A percentile compares a stretch with the other conserved stretches of the same genome.
Evolutionary conservation across 1,140 invertebrate species (phyloP).

Genomic region (Diachasma alloeum): DNA sequence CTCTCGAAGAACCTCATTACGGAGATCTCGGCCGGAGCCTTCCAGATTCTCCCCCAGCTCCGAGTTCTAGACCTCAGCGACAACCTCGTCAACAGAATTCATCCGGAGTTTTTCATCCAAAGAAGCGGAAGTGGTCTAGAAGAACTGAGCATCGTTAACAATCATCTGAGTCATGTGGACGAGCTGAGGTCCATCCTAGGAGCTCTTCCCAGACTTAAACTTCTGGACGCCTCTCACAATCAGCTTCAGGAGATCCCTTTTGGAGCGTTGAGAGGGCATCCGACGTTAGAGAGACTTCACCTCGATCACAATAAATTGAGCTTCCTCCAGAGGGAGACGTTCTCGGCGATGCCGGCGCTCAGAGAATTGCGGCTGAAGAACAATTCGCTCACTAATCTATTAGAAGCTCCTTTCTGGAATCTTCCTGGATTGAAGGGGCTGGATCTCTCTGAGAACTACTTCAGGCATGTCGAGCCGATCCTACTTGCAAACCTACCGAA

Average conservation of each 20-base stretch:
- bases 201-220: constrained; percentile 77
- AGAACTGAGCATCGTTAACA: constrained; percentile 78
- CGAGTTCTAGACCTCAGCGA: constrained; percentile 79
- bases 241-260: constrained; percentile 77
- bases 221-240: constrained; percentile 81
- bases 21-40: constrained; percentile 79
- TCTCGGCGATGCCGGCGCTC: constrained; percentile 82
- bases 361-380: constrained; percentile 81
- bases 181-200: constrained; percentile 77
- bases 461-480: constrained; percentile 74
- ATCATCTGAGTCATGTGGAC: constrained; percentile 77
- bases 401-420: constrained; percentile 81
- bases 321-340: constrained; percentile 77
- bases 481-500: constrained; percentile 79
- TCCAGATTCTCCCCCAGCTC: constrained; percentile 78
- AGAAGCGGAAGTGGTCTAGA: constrained; percentile 75
- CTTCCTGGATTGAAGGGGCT: constrained; percentile 80
- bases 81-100: constrained; percentile 79
- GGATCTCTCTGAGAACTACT: constrained; percentile 81
- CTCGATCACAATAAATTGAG: constrained; percentile 81
- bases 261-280: constrained; percentile 78
- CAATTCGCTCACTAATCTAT: constrained; percentile 74
- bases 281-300: constrained; percentile 80
- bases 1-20: constrained; percentile 79
- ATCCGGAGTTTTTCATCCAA: constrained; percentile 82